phyloP scores from a whole-genome alignment of 2,797 vertebrate genomes.

The Holocentrus rufus region DNA sequence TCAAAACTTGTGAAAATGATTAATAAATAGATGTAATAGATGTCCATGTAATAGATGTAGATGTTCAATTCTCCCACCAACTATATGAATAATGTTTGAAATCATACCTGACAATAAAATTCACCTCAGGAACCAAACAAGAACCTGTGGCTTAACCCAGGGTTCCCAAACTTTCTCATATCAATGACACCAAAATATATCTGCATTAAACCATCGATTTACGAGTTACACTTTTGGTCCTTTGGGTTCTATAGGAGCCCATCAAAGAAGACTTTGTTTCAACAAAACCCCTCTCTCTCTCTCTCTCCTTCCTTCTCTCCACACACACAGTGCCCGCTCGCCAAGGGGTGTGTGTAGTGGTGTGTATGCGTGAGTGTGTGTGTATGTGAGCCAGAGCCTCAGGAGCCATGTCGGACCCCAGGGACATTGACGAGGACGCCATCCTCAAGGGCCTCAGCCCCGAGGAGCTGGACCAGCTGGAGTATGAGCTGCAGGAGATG shows the following conservation, averaged over 20 bases:
- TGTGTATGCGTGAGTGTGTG: conserved; percentile 70
- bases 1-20: too few relatives aligned
- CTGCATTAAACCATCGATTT: too few relatives aligned
- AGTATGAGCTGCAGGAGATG: conserved; percentile 92
- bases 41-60: too few relatives aligned
- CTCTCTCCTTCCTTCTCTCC: conserved; percentile 2
- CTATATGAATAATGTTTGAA: neutral
- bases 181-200: too few relatives aligned
- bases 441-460: conserved; percentile 90
- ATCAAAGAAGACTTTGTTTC: too few relatives aligned
- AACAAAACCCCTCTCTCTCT: neutral
- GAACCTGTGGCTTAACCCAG: too few relatives aligned
- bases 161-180: too few relatives aligned
- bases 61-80: too few relatives aligned
- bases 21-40: too few relatives aligned
- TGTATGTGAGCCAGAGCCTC: conserved; percentile 60
- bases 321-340: conserved; percentile 53
- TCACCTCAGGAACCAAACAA: neutral
- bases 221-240: too few relatives aligned
- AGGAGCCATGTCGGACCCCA: conserved; percentile 88
- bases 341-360: conserved; percentile 59
- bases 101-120: neutral
- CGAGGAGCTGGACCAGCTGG: conserved; percentile 90
- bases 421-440: conserved; percentile 96
- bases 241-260: too few relatives aligned